A percentile compares a stretch with the other conserved stretches of the same genome.
Evolutionary conservation across 2,888 invertebrate genomes (phyloP).

Genomic region (Synergus laeviventris): DNA sequence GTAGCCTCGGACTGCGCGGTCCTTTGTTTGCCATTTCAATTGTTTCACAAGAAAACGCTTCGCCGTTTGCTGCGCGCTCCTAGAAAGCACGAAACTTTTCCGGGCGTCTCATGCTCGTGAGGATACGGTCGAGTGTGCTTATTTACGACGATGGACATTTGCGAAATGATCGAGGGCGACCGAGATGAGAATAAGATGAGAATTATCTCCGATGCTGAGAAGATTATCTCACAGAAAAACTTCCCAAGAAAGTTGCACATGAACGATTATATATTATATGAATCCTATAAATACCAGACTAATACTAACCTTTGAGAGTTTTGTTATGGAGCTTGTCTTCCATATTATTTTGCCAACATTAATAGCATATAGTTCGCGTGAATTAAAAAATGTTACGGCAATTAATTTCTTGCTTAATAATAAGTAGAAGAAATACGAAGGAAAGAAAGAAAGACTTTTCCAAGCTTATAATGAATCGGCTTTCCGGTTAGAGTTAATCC

Average conservation of each 20-base stretch:
- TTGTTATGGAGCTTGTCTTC: neutral
- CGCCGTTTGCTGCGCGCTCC: slow-evolving; percentile 47
- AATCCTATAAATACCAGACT: too few relatives aligned
- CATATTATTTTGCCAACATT: too few relatives aligned
- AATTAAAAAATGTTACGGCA: too few relatives aligned
- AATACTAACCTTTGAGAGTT: neutral
- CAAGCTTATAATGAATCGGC: neutral
- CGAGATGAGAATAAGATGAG: slow-evolving; percentile 37
- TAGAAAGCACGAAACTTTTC: slow-evolving; percentile 48
- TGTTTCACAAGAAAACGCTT: slow-evolving; percentile 59
- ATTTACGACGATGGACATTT: slow-evolving; percentile 42
- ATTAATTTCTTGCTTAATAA: too few relatives aligned
- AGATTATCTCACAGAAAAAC: slow-evolving; percentile 8
- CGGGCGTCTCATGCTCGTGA: slow-evolving; percentile 43
- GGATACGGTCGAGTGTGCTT: slow-evolving; percentile 44
- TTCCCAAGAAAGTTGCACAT: neutral
- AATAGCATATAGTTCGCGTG: too few relatives aligned
- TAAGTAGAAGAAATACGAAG: too few relatives aligned
- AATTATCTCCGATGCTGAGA: slow-evolving; percentile 11
- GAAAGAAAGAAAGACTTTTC: neutral
- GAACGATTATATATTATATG: neutral
- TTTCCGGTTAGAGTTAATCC: neutral
- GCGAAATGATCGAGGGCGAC: slow-evolving; percentile 39
- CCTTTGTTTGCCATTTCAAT: slow-evolving; percentile 70
- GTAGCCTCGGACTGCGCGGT: slow-evolving; percentile 58